Evolutionary conservation across 2,797 vertebrate genomes (phyloP), one percentile per base, ranked within the genome.

Genomic region (Cetoscarus ocellatus): DNA sequence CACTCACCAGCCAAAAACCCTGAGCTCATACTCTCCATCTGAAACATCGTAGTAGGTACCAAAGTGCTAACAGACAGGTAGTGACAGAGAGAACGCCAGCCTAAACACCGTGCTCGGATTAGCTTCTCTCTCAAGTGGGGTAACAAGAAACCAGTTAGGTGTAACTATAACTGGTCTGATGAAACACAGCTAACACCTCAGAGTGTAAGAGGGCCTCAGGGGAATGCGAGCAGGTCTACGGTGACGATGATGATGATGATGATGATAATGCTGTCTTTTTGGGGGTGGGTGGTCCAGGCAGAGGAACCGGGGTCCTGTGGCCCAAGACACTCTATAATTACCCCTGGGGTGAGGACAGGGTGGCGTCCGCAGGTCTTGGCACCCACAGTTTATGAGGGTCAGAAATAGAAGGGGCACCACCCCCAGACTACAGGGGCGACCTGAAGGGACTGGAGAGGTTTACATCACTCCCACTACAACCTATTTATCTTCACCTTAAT

Each of bases 351-450:
- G 90, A 93, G 88, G 92, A 94, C 92, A 93, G 88, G n/a, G 86
- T 90, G 94, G 94, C 93, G 94, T 93, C 94, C 90, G 65, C 64
- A 54, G 88, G 94, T 93, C 92, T 92, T 87, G 90, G 91, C 91
- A 86, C 90, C 82, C 82, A 69, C 64, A 58, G 84, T 94, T 95
- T 94, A 94, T 62, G 93, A 86, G 74, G 79, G 76, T 92, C 83
- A 73, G 87, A 93, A 93, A 94, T 93, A 93, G 91, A 68, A 79
- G 73, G 77, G 68, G 43, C 84, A 75, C 72, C 80, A 84, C 55
- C 81, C 75, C 57, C 45, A 44, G 67, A 66, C 73, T 76, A 64
- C 48, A 68, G 17, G 67, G 75, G 73, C 61, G 88, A 86, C 85
- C 73, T 75, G 60, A 72, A 52, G 78, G 70, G 75, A 82, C 52